Percentiles rank a stretch among this genome's conserved stretches.
Evolutionary conservation across 2,888 invertebrate species (phyloP).

Genomic region (Thelaira solivaga): DNA sequence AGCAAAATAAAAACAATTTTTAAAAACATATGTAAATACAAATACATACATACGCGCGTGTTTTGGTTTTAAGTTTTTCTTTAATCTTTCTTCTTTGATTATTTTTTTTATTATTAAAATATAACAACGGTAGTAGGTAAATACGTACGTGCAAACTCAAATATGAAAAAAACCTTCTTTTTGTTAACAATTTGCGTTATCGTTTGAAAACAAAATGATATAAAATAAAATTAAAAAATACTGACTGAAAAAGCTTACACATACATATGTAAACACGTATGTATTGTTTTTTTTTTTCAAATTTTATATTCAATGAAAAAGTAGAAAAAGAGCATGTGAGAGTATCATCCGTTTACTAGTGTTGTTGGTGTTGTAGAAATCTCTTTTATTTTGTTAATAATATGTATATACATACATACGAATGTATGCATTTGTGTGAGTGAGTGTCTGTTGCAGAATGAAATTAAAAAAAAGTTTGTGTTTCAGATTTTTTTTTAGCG

Average conservation of each 20-base stretch:
- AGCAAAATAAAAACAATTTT: conserved; percentile 21
- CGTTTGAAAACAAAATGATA: conserved; percentile 17
- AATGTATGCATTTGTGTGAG: conserved; percentile 11
- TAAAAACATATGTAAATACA: conserved; percentile 34
- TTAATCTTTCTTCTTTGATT: conserved; percentile 30
- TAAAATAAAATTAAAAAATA: background rate
- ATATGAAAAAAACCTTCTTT: background rate
- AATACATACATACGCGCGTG: conserved; percentile 48
- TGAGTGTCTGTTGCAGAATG: background rate
- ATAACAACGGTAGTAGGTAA: conserved; percentile 1
- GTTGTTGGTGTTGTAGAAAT: background rate
- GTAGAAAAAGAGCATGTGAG: conserved; percentile 5
- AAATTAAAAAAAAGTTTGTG: conserved; percentile 26
- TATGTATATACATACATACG: conserved; percentile 1
- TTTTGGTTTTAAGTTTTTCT: conserved; percentile 54
- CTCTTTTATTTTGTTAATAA: conserved; percentile 18
- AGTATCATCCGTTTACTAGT: background rate
- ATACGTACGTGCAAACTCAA: background rate
- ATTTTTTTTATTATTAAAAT: conserved; percentile 26
- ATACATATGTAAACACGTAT: background rate
- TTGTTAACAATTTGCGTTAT: conserved; percentile 22
- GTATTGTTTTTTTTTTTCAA: background rate
- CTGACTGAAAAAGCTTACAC: conserved; percentile 14
- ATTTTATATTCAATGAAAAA: background rate
- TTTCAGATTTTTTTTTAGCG: conserved; percentile 44